Conservation (phyloP, 2,888 invertebrate species). For the Leptinotarsa haldemani region DNA sequence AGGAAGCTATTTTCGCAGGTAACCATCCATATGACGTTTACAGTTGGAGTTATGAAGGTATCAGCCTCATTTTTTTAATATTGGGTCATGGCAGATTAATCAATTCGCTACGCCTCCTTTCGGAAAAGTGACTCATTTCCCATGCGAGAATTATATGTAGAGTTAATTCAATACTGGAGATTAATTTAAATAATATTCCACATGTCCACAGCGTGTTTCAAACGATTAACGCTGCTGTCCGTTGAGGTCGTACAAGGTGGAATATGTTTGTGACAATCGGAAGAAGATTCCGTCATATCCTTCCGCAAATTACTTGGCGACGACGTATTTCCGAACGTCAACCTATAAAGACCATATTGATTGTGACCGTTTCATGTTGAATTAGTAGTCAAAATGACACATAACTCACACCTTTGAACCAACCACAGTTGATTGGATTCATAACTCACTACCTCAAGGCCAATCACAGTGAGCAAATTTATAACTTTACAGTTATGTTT, state of each 20-base stretch:
- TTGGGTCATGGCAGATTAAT: constrained; percentile 19
- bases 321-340: too few relatives aligned
- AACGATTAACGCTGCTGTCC: constrained; percentile 7
- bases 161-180: constrained; percentile 14
- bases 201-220: constrained; percentile 2
- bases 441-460: too few relatives aligned
- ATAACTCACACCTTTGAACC: too few relatives aligned
- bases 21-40: constrained; percentile 29
- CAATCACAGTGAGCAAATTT: too few relatives aligned
- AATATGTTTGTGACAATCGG: background rate
- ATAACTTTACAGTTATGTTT: too few relatives aligned
- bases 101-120: constrained; percentile 15
- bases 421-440: too few relatives aligned
- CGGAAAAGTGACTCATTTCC: constrained; percentile 19
- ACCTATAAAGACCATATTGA: too few relatives aligned
- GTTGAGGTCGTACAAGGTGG: background rate
- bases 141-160: constrained; percentile 9
- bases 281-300: background rate
- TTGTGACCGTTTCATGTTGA: too few relatives aligned
- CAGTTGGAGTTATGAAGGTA: constrained; percentile 14
- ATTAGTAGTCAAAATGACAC: too few relatives aligned
- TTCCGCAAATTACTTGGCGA: background rate
- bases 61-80: constrained; percentile 10
- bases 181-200: constrained; percentile 24
- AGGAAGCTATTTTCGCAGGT: constrained; percentile 37